Percentiles rank a stretch among this genome's conserved stretches.
Evolutionary conservation across 2,797 vertebrate genomes (phyloP).

Genomic region (Muscicapa comitata): DNA sequence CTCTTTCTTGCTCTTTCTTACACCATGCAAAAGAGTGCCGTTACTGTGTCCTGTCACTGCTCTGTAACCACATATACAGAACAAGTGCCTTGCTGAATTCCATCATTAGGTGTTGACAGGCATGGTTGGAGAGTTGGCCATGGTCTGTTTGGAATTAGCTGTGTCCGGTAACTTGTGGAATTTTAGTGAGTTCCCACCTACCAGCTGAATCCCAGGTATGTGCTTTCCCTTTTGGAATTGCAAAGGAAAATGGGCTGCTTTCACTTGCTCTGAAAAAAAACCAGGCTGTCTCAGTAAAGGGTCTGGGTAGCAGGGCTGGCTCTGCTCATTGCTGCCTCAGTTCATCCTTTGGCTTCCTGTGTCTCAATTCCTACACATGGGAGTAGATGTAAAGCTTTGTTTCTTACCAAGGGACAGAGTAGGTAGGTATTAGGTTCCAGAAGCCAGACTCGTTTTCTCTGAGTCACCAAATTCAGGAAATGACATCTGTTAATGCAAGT

Average conservation of each 20-base stretch:
- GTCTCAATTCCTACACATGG: background rate
- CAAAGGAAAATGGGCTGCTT: background rate
- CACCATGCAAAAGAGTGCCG: no score
- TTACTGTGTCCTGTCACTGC: no score
- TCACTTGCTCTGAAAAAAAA: background rate
- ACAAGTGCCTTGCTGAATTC: background rate
- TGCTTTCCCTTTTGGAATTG: background rate
- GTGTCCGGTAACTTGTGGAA: background rate
- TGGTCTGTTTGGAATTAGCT: background rate
- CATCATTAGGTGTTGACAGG: background rate
- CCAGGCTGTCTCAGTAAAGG: background rate
- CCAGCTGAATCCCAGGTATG: background rate
- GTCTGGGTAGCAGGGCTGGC: background rate
- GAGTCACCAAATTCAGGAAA: background rate
- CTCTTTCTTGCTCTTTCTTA: no score
- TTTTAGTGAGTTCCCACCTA: background rate
- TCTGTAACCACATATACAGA: no score
- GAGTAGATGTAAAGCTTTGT: background rate
- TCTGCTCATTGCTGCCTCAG: background rate
- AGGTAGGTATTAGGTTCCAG: background rate
- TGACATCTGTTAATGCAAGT: background rate
- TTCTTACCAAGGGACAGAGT: background rate
- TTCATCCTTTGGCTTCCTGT: background rate
- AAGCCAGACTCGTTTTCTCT: background rate
- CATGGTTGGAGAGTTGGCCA: rapidly evolving